Evolutionary conservation across 2,888 invertebrate genomes (phyloP), one percentile per base, ranked within the genome.

Genomic region (Luffia ferchaultella): DNA sequence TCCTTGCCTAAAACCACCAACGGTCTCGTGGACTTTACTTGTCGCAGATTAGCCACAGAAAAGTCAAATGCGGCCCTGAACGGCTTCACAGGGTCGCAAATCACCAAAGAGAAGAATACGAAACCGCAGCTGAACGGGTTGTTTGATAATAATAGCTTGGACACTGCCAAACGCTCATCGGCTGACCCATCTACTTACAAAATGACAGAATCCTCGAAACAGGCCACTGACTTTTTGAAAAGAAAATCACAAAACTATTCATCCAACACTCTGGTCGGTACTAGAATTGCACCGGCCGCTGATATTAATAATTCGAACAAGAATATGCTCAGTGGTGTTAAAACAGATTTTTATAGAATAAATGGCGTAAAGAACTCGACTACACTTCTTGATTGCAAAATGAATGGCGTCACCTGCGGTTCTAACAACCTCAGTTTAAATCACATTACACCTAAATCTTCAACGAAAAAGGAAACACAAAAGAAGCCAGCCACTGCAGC

Each of bases 361-460:
- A 76, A 77, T 45, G 76, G 74, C 49, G 62, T 78, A 16, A 79
- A 80, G 20, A 80, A 78, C 50, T 79, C 82, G 30, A 80, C 80
- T 18, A 82, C 82, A 16, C 82, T 77, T 63, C 57, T 82, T 55
- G 82, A 82, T 58, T 76, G 72, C 55, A 70, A 71, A 62, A 83
- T 83, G 77, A 80, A 83, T 55, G 78, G 79, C 50, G 83, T 82
- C 15, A 82, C 78, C 47, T 76, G 71, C 57, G 83, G 83, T 53
- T 82, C 83, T 41, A 83, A 83, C 58, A 83, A 82, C 59, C 65
- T 78, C 52, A 76, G 68, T 54, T 60, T 83, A 56, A 76, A 70
- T 57, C 60, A 68, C 42, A 64, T 68, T 41, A 58, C 64, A 43
- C 60, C 68, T 40, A 79, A 80, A 62, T 60, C 67, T 18, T 54